A percentile compares a stretch with the other conserved stretches of the same genome.
phyloP scores from a whole-genome alignment of 2,113 vertebrate genomes.

The Paraplagusia blochii region DNA sequence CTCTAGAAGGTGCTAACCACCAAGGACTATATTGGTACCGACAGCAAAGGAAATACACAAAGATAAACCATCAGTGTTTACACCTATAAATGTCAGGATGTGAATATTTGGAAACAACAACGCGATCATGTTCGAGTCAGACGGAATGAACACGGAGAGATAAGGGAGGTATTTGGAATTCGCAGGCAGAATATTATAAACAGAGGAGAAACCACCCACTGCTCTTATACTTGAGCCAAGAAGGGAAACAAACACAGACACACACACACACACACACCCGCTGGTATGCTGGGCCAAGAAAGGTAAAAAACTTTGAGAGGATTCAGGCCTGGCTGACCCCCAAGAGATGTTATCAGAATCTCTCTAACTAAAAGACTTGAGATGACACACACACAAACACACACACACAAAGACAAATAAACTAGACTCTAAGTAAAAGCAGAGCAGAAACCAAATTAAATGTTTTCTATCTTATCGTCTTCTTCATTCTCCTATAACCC shows the following conservation, averaged over 20 bases:
- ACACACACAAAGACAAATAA: not conserved
- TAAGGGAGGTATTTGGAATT: slow-evolving; percentile 16
- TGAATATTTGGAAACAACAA: slow-evolving; percentile 10
- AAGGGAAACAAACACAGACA: not conserved
- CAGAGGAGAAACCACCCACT: slow-evolving; percentile 50
- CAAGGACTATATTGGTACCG: slow-evolving; percentile 60
- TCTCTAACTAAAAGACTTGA: slow-evolving; percentile 34
- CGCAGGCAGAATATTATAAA: slow-evolving; percentile 38
- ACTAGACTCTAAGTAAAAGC: not conserved
- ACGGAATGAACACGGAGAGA: slow-evolving; percentile 12
- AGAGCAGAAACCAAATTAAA: not conserved
- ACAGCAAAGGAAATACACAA: not conserved
- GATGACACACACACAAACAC: slow-evolving; percentile 21
- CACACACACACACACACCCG: slow-evolving; percentile 2
- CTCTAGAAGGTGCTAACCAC: slow-evolving; percentile 66
- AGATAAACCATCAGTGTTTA: not conserved
- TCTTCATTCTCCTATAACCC: not conserved
- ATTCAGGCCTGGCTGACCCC: slow-evolving; percentile 52
- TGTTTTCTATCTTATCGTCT: not conserved
- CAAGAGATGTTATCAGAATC: slow-evolving; percentile 46
- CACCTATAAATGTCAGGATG: not conserved
- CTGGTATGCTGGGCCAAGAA: slow-evolving; percentile 27
- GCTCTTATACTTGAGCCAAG: slow-evolving; percentile 31
- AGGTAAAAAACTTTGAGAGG: slow-evolving; percentile 47
- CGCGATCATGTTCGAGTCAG: slow-evolving; percentile 2